Evolutionary conservation across 1,140 invertebrate species (phyloP).

Genomic region (Hyposmocoma kahamanoa): DNA sequence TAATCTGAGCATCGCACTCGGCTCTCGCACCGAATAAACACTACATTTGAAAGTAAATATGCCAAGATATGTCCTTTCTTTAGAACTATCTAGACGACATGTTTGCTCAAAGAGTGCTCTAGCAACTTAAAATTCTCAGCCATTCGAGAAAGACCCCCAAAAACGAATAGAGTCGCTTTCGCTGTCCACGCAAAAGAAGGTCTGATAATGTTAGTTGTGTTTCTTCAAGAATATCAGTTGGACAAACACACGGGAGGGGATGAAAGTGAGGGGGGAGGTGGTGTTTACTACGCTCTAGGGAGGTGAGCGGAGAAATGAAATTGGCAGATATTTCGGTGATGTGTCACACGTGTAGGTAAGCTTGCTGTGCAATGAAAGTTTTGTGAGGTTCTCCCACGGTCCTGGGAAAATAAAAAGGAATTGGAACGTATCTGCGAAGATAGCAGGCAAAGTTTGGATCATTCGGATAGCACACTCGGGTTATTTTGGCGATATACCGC

Average conservation of each 20-base stretch:
- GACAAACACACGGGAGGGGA: conserved; percentile 37
- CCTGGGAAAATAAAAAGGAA: conserved; percentile 4
- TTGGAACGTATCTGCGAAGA: conserved; percentile 1
- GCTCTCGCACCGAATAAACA: conserved; percentile 14
- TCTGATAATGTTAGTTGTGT: conserved; percentile 29
- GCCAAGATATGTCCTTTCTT: conserved; percentile 26
- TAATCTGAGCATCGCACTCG: background rate
- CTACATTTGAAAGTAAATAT: conserved; percentile 18
- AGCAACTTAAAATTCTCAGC: conserved; percentile 32
- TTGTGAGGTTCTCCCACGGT: conserved; percentile 43
- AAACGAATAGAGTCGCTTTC: background rate
- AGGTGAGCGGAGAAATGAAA: conserved; percentile 59
- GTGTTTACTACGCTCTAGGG: conserved; percentile 61
- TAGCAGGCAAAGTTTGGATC: conserved; percentile 2
- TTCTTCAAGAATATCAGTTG: conserved; percentile 55
- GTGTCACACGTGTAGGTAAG: conserved; percentile 42
- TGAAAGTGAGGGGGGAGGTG: conserved; percentile 27
- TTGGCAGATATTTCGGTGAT: conserved; percentile 59
- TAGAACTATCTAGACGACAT: conserved; percentile 52
- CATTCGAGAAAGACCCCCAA: conserved; percentile 25
- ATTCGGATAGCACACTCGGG: background rate
- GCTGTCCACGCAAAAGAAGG: conserved; percentile 2
- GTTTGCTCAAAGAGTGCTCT: conserved; percentile 35
- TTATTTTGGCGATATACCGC: background rate
- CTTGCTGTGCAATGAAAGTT: conserved; percentile 44